Base-by-base conservation (phyloP, 2,888 invertebrate species). In the Andricus quercusramuli region DNA sequence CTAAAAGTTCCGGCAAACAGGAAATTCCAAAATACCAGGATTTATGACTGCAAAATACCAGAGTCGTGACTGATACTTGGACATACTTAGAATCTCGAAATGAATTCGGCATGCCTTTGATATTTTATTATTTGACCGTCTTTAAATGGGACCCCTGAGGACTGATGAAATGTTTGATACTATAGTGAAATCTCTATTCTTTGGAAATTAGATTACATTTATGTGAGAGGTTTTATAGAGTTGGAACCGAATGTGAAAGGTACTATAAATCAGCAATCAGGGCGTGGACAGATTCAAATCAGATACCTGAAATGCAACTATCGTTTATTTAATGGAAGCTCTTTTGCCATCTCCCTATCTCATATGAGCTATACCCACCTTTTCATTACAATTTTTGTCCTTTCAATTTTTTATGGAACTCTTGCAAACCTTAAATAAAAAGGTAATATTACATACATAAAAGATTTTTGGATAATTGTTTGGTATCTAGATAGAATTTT, bases 201-300 rank as follows among this genome's bases (percentile, higher is more conserved):
- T 67, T 41, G n/a, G 37, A 32, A 66, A 67, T 67, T n/a, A 56
- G 22, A 56, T 29, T 56, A 56, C 56, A 74, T 56, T 74, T 56
- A 51, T 74, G 56, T 56, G 37, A 74, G n/a, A 56, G 74, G 32
- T 56, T 74, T 74, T 74, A 32, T 56, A 51, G 51, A 59, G 51
- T 74, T 51, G 74, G 74, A 74, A 56, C 56, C 37, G 56, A 56
- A 74, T 74, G 74, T 74, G 74, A 74, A 74, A 74, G 74, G 74
- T 56, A 56, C 32, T 56, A 74, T 74, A 74, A 74, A 74, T 74
- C 74, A 74, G 56, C 29, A 56, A 32, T 51, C 74, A 74, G 56
- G 74, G 56, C 74, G 74, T 74, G 74, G 56, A 74, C 51, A 74
- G 74, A 74, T 74, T 56, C 74, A 74, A 74, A 74, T 74, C 74